Evolutionary conservation across 1,140 invertebrate genomes (phyloP).

Genomic region (Camponotus floridanus): DNA sequence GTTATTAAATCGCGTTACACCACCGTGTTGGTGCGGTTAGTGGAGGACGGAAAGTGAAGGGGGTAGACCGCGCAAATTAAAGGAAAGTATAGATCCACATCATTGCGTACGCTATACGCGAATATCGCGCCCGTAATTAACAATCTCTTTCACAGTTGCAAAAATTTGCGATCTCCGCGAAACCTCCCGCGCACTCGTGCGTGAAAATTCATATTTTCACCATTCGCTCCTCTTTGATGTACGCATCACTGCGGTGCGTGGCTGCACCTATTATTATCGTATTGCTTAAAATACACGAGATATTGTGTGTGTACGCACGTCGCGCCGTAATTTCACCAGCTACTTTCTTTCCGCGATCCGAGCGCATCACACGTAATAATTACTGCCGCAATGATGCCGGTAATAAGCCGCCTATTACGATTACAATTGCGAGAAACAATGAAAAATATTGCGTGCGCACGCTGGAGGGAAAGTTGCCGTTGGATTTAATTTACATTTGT

Average conservation of each 20-base stretch:
- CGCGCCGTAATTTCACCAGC: constrained; percentile 60
- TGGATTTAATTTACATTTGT: constrained; percentile 39
- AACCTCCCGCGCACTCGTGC: neutral
- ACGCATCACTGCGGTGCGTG: neutral
- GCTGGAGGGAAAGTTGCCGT: constrained; percentile 17
- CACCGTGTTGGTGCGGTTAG: constrained; percentile 17
- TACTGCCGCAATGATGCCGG: constrained; percentile 49
- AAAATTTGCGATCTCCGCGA: neutral
- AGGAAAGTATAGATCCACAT: constrained; percentile 33
- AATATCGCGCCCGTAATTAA: constrained; percentile 39
- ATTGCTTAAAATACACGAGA: constrained; percentile 40
- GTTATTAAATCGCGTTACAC: constrained; percentile 60
- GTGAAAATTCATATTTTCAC: neutral
- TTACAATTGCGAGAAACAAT: constrained; percentile 59
- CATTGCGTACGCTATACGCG: constrained; percentile 36
- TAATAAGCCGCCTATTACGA: constrained; percentile 55
- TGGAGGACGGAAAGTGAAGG: constrained; percentile 47
- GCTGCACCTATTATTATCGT: constrained; percentile 12
- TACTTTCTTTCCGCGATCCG: constrained; percentile 73
- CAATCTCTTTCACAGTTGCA: neutral
- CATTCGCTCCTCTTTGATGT: neutral
- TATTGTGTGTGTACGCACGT: neutral
- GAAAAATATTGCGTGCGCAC: constrained; percentile 39
- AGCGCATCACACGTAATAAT: constrained; percentile 66
- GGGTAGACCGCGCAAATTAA: constrained; percentile 14